Evolutionary conservation across 1,140 invertebrate species (phyloP).

Genomic region (Planococcus citri): DNA sequence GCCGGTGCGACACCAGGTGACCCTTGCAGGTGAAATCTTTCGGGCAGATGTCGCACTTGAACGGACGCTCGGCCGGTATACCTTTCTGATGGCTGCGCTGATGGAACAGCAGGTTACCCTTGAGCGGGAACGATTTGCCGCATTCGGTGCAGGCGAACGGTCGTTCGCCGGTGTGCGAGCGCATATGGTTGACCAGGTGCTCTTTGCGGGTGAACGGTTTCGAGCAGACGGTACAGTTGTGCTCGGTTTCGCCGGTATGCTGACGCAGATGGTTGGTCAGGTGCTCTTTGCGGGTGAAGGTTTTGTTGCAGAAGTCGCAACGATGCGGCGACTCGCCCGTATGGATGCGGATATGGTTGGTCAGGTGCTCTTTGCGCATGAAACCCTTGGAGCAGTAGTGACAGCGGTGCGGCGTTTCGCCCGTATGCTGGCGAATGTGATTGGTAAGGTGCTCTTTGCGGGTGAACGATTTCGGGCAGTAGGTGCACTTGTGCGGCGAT

Average conservation of each 20-base stretch:
- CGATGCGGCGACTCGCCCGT: constrained; percentile 19
- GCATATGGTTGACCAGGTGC: constrained; percentile 73
- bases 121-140: constrained; percentile 25
- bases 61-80: constrained; percentile 69
- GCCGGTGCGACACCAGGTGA: constrained; percentile 50
- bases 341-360: constrained; percentile 23
- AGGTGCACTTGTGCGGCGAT: constrained; percentile 40
- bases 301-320: constrained; percentile 49
- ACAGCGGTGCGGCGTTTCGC: constrained; percentile 59
- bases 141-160: constrained; percentile 44
- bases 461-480: constrained; percentile 68
- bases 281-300: constrained; percentile 68
- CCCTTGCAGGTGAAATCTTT: constrained; percentile 54
- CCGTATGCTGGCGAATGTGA: constrained; percentile 59
- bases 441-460: constrained; percentile 66
- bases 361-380: constrained; percentile 49
- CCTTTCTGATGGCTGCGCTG: constrained; percentile 82
- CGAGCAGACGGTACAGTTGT: constrained; percentile 69
- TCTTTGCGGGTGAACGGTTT: constrained; percentile 86
- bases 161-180: constrained; percentile 56
- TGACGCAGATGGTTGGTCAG: constrained; percentile 62
- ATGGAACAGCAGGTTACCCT: constrained; percentile 39
- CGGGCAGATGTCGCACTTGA: constrained; percentile 43
- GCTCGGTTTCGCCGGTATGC: constrained; percentile 80
- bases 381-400: constrained; percentile 58